Conservation (phyloP, 2,797 vertebrate species). For the Numenius phaeopus region DNA sequence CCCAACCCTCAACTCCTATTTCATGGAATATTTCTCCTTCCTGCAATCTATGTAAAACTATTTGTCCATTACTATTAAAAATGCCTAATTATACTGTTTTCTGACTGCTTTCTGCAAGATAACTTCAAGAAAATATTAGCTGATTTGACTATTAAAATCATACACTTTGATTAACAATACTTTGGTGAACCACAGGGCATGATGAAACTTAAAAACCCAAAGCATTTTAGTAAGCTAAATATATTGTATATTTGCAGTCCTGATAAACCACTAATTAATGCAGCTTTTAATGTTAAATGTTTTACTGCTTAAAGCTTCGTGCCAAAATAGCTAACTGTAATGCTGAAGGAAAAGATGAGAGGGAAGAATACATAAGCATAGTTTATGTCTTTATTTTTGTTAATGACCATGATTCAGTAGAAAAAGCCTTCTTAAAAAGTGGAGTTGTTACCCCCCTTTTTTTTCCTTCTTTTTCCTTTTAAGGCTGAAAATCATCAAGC, state of each 20-base stretch:
- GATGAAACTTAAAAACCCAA: not conserved
- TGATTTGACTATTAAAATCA: not conserved
- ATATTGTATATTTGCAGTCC: not conserved
- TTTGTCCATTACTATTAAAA: not conserved
- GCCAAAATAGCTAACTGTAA: not conserved
- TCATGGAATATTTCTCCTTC: not conserved
- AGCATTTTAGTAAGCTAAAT: not conserved
- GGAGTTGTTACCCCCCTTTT: not conserved
- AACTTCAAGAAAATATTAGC: not conserved
- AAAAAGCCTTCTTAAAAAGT: not conserved
- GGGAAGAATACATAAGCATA: constrained; percentile 1
- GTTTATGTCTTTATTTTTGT: constrained; percentile 1
- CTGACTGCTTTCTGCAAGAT: not conserved
- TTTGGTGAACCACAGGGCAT: not conserved
- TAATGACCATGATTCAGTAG: not conserved
- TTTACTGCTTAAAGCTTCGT: not conserved
- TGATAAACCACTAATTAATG: not conserved
- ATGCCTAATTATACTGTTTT: not conserved
- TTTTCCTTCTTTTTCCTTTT: not conserved
- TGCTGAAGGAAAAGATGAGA: not conserved
- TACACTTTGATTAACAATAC: not conserved
- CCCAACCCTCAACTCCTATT: not conserved
- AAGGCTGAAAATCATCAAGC: not conserved
- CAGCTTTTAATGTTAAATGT: not conserved
- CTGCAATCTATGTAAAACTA: not conserved